These are phyloP conservation scores for Rallus limicola DNA, from an alignment of 2,113 vertebrate species.

Conservation along the genomic window DNA sequence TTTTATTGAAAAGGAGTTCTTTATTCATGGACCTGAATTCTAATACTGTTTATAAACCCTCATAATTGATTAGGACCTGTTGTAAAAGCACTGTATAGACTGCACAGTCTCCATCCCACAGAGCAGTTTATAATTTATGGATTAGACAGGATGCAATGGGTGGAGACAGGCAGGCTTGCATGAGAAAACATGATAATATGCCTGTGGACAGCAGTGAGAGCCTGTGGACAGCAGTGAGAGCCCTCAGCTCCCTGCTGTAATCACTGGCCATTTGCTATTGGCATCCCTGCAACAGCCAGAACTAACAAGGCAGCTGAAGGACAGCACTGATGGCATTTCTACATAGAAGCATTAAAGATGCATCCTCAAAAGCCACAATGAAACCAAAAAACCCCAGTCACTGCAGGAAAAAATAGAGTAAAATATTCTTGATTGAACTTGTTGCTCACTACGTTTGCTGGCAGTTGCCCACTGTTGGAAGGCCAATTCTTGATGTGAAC, in stretches of 20 bases:
- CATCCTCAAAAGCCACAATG: neutral
- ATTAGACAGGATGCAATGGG: neutral
- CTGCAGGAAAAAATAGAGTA: neutral
- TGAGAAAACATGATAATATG: accelerated
- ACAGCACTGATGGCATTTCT: neutral
- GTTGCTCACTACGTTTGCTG: neutral
- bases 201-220: neutral
- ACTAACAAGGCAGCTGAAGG: neutral
- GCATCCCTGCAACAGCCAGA: neutral
- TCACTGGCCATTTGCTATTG: neutral
- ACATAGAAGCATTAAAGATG: neutral
- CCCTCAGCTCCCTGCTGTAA: neutral
- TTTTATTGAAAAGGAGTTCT: neutral
- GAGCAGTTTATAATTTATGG: neutral
- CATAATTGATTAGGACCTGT: neutral
- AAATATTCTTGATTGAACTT: too few relatives aligned
- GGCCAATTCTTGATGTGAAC: neutral
- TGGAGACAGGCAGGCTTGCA: neutral
- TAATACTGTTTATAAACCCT: neutral
- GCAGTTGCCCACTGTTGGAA: neutral
- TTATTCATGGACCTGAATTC: neutral
- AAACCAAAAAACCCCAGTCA: neutral
- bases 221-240: neutral
- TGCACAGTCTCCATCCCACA: too few relatives aligned
- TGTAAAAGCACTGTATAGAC: neutral